Base-by-base conservation (phyloP, 2,888 invertebrate species). In the Eustalomyia histrio region DNA sequence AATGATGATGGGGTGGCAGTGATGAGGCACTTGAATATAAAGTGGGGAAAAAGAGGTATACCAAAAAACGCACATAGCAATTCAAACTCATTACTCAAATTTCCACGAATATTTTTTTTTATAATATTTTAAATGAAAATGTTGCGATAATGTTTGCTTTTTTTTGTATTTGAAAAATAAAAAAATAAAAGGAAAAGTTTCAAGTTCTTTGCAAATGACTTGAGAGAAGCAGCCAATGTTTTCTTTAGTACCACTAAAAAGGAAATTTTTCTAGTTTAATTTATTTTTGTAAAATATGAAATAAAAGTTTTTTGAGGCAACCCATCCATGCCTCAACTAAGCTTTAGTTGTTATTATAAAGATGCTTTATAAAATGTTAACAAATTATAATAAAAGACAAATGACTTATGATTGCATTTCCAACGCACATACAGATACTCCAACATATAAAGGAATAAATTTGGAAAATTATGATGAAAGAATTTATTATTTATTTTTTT, bases 351-450 rank as follows among this genome's bases (percentile, higher is more conserved):
- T 57, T 57, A 67, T 57, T 57, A 55, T 55, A 67, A 43, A 24
- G 21, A 67, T 57, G 55, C 67, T 71, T 78, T 67, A 74, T 78
- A 78, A 81, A 81, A 81, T 81, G 74, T 81, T 78, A 81, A 81
- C 81, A 81, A 81, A 81, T 81, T 81, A 78, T 78, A 81, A 81
- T 78, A 81, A 81, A 75, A 78, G 81, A 81, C 81, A 81, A 81
- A 81, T 81, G 81, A 81, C 81, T 81, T 81, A 81, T 81, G 81
- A 81, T 81, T 81, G 81, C 78, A 81, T 81, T 78, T 81, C 71
- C 74, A 75, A 61, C 60, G 16, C 8, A 16, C 21, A 68, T 18
- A 33, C 29, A 35, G 29, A 4, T 1, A 52, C 14, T 33, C 17
- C 1, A 10, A 29, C 12, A 14, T 14, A 63, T 3, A 17, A 21